Evolutionary conservation across 2,888 invertebrate genomes (phyloP), one percentile per base, ranked within the genome.

Genomic region (Aleiodes testaceus): DNA sequence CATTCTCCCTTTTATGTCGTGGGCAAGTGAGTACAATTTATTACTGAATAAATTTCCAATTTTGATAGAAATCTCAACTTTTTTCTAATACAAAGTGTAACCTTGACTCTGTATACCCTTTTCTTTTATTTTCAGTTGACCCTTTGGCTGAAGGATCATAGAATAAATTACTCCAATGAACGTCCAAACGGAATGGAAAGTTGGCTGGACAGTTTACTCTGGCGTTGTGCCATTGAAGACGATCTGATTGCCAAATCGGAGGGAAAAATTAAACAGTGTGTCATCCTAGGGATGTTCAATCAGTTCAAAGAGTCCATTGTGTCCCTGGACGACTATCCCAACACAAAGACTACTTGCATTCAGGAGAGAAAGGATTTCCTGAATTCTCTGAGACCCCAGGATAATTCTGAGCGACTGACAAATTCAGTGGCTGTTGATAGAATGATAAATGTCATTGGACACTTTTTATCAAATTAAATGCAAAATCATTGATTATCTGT

Each of bases 161-260:
- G 81, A 22, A 79, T 84, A 72, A 79, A 75, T 75, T 83, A 84
- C 77, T 79, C 77, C 65, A 72, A 70, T 66, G 79, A 75, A 16
- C 69, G 75, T 70, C 71, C 76, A 44, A 64, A 63, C 55, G 61
- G 59, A 36, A 70, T 74, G 30, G 80, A 79, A 68, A 74, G 72
- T 65, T 82, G 80, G 78, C 75, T 84, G 74, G 84, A 85, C 69
- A 78, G 78, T 50, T 74, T 84, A 64, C 82, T 85, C 69, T 84
- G 84, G 85, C 79, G 78, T 18, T 85, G 85, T 78, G 81, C 80
- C 76, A 76, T 75, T 50, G 79, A 77, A 26, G 18, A 42, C 59
- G 36, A 59, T 36, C 18, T 59, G 36, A 59, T 59, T 59, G 59
- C 59, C 42, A 59, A 59, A 42, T 36, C 59, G 9, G 59, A 59